Conservation (phyloP, 2,113 vertebrate genomes). For the Neolamprologus hecqui region DNA sequence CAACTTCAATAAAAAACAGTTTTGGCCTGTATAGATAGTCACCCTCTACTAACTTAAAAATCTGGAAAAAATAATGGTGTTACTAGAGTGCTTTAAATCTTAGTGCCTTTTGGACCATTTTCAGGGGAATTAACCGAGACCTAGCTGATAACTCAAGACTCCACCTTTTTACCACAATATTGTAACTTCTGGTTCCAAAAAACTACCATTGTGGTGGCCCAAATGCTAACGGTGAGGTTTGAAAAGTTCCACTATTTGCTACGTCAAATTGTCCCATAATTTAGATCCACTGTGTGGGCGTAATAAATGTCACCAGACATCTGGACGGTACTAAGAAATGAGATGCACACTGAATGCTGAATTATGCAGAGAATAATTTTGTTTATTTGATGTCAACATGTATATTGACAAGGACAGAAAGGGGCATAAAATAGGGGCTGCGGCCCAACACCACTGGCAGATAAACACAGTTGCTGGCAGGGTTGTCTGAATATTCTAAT, state of each 20-base stretch:
- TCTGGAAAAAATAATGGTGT: neutral
- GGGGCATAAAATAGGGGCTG: neutral
- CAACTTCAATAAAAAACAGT: neutral
- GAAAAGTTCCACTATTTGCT: neutral
- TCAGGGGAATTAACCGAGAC: neutral
- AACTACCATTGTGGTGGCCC: neutral
- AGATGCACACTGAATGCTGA: neutral
- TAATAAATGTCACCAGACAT: neutral
- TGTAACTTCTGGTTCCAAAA: neutral
- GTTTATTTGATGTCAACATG: neutral
- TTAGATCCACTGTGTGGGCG: fast-evolving
- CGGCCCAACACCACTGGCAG: neutral
- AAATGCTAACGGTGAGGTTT: neutral
- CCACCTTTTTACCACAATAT: neutral
- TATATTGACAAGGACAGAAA: neutral
- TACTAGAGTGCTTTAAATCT: neutral
- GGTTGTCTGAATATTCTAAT: neutral
- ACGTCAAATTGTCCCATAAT: neutral
- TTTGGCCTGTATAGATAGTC: neutral
- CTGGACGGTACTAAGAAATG: neutral
- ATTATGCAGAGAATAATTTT: neutral
- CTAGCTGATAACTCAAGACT: neutral
- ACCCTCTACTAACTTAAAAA: neutral
- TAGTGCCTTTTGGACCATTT: neutral
- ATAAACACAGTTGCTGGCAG: neutral